Evolutionary conservation across 2,113 vertebrate genomes (phyloP), one percentile per base, ranked within the genome.

Genomic region (Machaerirhynchus nigripectus): DNA sequence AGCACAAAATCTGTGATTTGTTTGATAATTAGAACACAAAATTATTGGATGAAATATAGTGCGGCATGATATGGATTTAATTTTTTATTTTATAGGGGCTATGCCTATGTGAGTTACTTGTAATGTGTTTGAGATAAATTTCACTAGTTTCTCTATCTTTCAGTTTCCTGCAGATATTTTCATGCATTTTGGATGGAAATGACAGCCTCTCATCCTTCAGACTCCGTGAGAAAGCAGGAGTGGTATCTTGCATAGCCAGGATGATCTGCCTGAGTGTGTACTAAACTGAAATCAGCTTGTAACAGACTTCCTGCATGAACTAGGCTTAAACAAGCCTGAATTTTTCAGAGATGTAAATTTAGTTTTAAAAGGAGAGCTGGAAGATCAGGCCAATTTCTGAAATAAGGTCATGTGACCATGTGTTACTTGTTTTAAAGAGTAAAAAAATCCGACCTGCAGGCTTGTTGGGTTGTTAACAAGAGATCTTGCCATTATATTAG

Each of bases 1-100:
- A 96, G 89, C 92, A 96, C 81, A 98, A 97, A 97, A 95, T 82
- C 88, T 96, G 90, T 95, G 96, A 97, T 97, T 97, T 93, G 52
- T 97, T 96, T 95, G 81, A 98, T 97, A 97, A 97, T 96, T 96
- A 96, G 90, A 95, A 86, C 39, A 79, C 61, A 96, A 95, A 96
- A 95, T 93, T 97, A 90, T 93, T 80, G 57, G 49, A 52, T 87
- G 81, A 85, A 95, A 96, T 97, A 93, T 37, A 73, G 86, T 84
- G 60, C 55, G 68, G 14, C 47, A 75, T 44, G 40, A 75, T 63
- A 87, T 23, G 69, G 78, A 74, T 93, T 96, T 83, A 9, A 52
- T 81, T 96, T 97, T 96, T 96, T 97, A 84, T 96, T 96, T 95
- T 83, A 44, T 90, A 67, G 18, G 78, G 16, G 53, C 28, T 85